Base-by-base conservation (phyloP, 2,113 vertebrate species). In the Nothocercus julius region DNA sequence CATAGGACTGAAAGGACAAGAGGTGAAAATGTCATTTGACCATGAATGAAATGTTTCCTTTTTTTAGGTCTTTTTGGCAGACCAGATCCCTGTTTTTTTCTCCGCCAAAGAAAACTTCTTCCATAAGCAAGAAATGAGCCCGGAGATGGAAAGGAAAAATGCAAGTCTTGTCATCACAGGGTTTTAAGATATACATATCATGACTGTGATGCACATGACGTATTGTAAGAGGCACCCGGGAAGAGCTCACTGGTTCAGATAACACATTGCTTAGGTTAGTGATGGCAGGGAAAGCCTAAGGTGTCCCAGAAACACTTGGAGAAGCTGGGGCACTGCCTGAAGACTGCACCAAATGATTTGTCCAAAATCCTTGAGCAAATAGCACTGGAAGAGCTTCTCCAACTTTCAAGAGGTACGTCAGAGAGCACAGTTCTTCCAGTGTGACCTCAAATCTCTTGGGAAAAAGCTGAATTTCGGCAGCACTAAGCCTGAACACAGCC, bases 301-400 rank as follows among this genome's bases (percentile, higher is more conserved):
- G 66, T 14, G 8, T 32, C 22, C 15, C 40, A 63, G 38, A 22
- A 45, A 8, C 10, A 32, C n/a, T 63, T 3, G 3, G 72, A 69
- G 47, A 30, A 0, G 1, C 20, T 21, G 36, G 7, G 27, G 5
- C 1, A 1, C 21, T 88, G 40, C 38, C 64, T 72, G 34, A 56
- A 63, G 40, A 49, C 75, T 90, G 40, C 51, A 56, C n/a, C 51
- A 62, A 79, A 17, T 64, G 59, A 69, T 54, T 40, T 70, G 51
- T 61, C 28, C 36, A 59, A 77, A 61, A 22, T 81, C 76, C 70
- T 20, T 20, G 53, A 32, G 51, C 75, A 85, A 83, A 66, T 27
- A 10, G 8, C 0, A 3, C 17, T 36, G 21, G 21, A 58, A 58
- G 36, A n/a, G 72, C 38, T 42, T 32, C 38, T 56, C 21, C 38